Conservation (phyloP, 2,888 invertebrate species). For the Parapristionchus giblindavisi region DNA sequence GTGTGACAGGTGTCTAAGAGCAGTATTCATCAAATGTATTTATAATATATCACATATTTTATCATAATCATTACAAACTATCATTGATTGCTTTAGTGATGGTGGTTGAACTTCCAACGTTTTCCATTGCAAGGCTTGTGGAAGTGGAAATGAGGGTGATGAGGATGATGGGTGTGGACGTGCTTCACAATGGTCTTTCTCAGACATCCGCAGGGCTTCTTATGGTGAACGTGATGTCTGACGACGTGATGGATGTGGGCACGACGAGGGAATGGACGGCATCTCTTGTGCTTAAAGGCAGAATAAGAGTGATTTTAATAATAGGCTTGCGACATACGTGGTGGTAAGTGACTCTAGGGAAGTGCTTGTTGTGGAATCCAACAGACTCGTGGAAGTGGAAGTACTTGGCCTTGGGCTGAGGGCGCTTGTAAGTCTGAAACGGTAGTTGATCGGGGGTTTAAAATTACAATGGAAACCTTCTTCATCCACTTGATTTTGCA, state of each 20-base stretch:
- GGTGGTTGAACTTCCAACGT: too few species aligned
- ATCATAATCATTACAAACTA: too few species aligned
- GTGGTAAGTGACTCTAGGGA: neutral
- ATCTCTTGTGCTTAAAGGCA: conserved; percentile 8
- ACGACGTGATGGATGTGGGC: conserved; percentile 23
- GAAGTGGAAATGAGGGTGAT: conserved; percentile 2
- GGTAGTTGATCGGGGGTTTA: neutral
- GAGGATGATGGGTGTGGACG: conserved; percentile 18
- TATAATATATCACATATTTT: too few species aligned
- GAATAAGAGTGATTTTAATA: neutral
- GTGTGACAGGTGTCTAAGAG: too few species aligned
- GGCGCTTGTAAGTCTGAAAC: conserved; percentile 9
- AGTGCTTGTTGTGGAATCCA: conserved; percentile 30
- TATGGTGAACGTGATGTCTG: conserved; percentile 35
- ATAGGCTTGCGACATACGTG: neutral
- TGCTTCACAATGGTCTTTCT: conserved; percentile 14
- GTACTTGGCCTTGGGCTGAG: conserved; percentile 20
- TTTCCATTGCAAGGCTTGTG: conserved; percentile 14
- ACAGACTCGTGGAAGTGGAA: conserved; percentile 32
- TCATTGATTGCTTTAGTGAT: neutral
- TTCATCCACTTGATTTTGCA: conserved; percentile 37
- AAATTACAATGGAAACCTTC: neutral
- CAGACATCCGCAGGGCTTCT: conserved; percentile 30
- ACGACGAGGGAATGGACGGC: conserved; percentile 21
- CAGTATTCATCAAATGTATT: too few species aligned